phyloP scores from a whole-genome alignment of 2,113 vertebrate species.

The Paraplagusia blochii region DNA sequence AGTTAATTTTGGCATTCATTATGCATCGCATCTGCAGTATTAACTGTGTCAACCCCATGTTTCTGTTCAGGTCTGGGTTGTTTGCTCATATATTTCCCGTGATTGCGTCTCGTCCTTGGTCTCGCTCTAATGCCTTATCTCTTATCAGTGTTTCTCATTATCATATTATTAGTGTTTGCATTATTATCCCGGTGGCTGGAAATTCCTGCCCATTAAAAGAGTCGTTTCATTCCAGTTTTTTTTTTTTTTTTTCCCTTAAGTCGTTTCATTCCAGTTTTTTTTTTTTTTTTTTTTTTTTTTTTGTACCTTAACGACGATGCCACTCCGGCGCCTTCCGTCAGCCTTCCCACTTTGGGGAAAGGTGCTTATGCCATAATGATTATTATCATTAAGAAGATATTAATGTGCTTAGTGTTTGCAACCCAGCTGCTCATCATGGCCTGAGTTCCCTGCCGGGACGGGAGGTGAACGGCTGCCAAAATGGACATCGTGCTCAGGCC shows the following conservation, averaged over 20 bases:
- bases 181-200: conserved; percentile 68
- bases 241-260: conserved; percentile 70
- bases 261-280: conserved; percentile 61
- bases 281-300: too few species aligned
- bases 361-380: conserved; percentile 99
- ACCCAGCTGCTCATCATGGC: conserved; percentile 99
- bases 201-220: conserved; percentile 73
- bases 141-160: conserved; percentile 62
- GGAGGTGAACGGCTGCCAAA: conserved; percentile 88
- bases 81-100: conserved; percentile 56
- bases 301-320: conserved; percentile 80
- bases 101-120: conserved; percentile 49
- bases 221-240: conserved; percentile 61
- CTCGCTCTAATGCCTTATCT: conserved; percentile 48
- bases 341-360: conserved; percentile 93
- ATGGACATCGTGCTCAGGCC: conserved; percentile 79
- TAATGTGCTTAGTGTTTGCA: conserved; percentile 99
- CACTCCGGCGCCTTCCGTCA: conserved; percentile 82
- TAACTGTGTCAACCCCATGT: conserved; percentile 24
- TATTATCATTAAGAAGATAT: conserved; percentile 99
- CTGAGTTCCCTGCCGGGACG: conserved; percentile 89
- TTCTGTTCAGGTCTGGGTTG: conserved; percentile 51
- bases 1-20: conserved; percentile 3
- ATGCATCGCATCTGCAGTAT: conserved; percentile 17
- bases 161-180: conserved; percentile 68